Evolutionary conservation across 2,888 invertebrate genomes (phyloP), one percentile per base, ranked within the genome.

Genomic region (Cryptocheilus praepositus): DNA sequence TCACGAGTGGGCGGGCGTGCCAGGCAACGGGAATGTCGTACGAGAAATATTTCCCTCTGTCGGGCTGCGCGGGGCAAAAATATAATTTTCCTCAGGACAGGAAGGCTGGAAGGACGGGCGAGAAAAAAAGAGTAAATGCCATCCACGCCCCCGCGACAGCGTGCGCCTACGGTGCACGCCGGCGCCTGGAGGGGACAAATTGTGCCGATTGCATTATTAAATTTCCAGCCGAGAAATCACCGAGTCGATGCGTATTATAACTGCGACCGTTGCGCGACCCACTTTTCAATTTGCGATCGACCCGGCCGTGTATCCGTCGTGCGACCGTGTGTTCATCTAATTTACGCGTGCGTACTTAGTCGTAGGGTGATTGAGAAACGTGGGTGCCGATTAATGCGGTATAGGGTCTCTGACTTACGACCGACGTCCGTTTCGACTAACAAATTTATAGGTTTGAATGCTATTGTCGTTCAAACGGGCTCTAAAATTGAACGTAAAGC

Each of bases 131-230:
- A 57, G 18, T 46, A 49, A 46, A n/a, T 16, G 8, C 16, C 51
- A 49, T 46, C 25, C 25, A 25, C 46, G 11, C 15, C 44, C 22
- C 21, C 22, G 51, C 28, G 25, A 44, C 25, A 43, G 21, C 25
- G 44, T 22, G 21, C 25, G 15, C 53, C n/a, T 19, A 8, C 22
- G 18, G 36, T 36, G 36, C 11, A 7, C 22, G 22, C 4, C 53
- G 52, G 2, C n/a, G 3, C 0, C 11, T n/a, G n/a, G 49, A n/a
- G 25, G 57, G 49, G 64, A 58, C 15, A 61, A 63, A 61, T 68
- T 25, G 49, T 43, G 19, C n/a, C 61, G 53, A 70, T 67, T 53
- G 51, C 45, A 44, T 70, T 68, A 73, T 68, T 70, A 68, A 73
- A 70, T 74, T 72, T 55, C 25, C 63, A 36, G 52, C 3, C 36